Conservation (phyloP, 2,888 invertebrate species). For the Pristionchus entomophagus region DNA sequence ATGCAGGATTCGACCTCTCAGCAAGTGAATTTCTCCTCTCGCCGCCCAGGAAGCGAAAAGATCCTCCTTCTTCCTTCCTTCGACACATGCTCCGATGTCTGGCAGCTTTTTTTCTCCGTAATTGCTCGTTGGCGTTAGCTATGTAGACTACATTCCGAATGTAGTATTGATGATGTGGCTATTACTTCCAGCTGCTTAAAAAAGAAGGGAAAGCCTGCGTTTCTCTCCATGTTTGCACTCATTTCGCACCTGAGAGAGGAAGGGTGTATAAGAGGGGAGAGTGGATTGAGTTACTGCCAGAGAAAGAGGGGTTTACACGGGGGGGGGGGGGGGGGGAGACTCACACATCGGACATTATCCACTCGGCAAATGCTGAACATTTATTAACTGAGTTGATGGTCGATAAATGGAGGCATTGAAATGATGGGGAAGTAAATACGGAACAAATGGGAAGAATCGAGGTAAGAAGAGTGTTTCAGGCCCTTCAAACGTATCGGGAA, state of each 20-base stretch:
- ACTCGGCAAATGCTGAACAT: no score
- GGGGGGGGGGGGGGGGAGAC: no score
- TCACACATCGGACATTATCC: no score
- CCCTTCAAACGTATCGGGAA: constrained; percentile 9
- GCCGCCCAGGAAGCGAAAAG: background rate
- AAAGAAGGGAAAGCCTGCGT: background rate
- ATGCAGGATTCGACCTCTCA: background rate
- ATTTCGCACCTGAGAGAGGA: background rate
- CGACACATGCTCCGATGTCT: background rate
- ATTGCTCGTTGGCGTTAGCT: no score
- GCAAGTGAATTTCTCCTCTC: background rate
- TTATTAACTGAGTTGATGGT: no score
- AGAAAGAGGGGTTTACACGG: background rate
- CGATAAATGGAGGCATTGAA: no score
- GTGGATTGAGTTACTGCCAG: background rate
- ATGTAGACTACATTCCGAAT: no score
- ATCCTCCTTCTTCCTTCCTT: constrained; percentile 30
- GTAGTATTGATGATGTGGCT: no score
- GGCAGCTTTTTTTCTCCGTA: background rate
- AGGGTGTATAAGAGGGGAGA: background rate
- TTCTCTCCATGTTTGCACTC: background rate
- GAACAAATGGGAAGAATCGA: background rate
- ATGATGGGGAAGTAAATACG: no score
- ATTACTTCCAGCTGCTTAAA: background rate
- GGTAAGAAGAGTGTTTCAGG: background rate